Conservation (phyloP, 1,140 invertebrate species). For the Neodiprion lecontei region DNA sequence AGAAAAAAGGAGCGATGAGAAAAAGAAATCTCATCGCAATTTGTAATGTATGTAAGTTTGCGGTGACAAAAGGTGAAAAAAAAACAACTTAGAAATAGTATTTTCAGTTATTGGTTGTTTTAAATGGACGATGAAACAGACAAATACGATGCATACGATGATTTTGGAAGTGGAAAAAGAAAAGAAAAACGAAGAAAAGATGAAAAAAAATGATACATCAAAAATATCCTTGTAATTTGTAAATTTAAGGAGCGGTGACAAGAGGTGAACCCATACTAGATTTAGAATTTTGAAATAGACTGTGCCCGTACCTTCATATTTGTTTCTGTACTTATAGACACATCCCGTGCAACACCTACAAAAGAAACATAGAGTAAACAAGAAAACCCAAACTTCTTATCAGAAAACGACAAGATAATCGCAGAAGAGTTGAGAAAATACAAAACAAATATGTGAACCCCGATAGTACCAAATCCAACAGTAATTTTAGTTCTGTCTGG, state of each 20-base stretch:
- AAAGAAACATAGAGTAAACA: conserved; percentile 25
- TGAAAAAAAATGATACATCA: neutral
- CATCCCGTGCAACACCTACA: conserved; percentile 49
- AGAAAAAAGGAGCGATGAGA: neutral
- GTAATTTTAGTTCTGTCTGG: conserved; percentile 65
- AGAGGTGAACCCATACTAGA: conserved; percentile 40
- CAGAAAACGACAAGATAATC: conserved; percentile 38
- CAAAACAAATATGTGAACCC: conserved; percentile 60
- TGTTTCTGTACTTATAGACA: conserved; percentile 62
- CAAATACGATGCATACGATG: too few species aligned
- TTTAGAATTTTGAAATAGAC: conserved; percentile 58
- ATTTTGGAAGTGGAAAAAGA: conserved; percentile 24
- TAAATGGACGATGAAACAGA: conserved; percentile 39
- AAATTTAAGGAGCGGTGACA: conserved; percentile 35
- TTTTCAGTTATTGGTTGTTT: conserved; percentile 44
- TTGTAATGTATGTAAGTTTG: conserved; percentile 11
- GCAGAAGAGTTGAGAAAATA: conserved; percentile 42
- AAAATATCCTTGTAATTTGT: conserved; percentile 41
- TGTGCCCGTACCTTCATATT: conserved; percentile 60
- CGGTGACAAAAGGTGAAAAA: conserved; percentile 2
- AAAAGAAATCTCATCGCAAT: neutral
- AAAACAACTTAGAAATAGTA: conserved; percentile 38
- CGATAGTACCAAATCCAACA: conserved; percentile 63
- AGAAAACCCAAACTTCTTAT: too few species aligned
- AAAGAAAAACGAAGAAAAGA: neutral